Percentiles rank a stretch among this genome's conserved stretches.
Evolutionary conservation across 2,113 vertebrate species (phyloP).

Genomic region (Pica pica): DNA sequence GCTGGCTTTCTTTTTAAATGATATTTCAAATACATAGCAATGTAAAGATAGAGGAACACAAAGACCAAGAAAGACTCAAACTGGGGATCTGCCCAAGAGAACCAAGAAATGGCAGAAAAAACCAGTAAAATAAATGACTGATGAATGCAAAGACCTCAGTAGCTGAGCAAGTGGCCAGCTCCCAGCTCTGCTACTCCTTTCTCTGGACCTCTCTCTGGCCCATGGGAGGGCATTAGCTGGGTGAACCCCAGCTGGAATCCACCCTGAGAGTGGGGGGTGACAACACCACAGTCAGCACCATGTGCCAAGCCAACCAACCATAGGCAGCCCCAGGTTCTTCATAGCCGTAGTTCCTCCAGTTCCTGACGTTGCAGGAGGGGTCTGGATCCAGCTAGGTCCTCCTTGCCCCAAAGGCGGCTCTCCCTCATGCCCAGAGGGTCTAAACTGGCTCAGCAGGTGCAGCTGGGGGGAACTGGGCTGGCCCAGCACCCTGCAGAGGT

Average conservation of each 20-base stretch:
- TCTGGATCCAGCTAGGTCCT: neutral
- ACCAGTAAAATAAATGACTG: neutral
- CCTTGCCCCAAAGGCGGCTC: neutral
- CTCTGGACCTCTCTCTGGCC: neutral
- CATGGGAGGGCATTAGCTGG: fast-evolving
- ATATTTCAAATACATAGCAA: neutral
- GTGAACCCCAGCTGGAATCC: fast-evolving
- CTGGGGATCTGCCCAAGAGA: neutral
- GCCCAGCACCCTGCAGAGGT: neutral
- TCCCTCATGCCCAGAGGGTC: neutral
- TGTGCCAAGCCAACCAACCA: fast-evolving
- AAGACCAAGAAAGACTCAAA: neutral
- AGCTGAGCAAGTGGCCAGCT: fast-evolving
- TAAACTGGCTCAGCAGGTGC: neutral
- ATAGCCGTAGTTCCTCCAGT: fast-evolving
- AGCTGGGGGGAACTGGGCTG: neutral
- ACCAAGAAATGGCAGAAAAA: neutral
- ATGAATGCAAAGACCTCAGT: neutral
- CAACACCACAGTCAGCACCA: neutral
- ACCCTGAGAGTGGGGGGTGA: fast-evolving
- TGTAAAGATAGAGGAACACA: neutral
- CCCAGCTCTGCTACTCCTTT: neutral
- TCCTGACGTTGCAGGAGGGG: fast-evolving
- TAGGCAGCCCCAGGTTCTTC: neutral
- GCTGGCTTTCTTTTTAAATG: neutral